Evolutionary conservation across 2,797 vertebrate species (phyloP), one percentile per base, ranked within the genome.

Genomic region (Thripadectes ignobilis): DNA sequence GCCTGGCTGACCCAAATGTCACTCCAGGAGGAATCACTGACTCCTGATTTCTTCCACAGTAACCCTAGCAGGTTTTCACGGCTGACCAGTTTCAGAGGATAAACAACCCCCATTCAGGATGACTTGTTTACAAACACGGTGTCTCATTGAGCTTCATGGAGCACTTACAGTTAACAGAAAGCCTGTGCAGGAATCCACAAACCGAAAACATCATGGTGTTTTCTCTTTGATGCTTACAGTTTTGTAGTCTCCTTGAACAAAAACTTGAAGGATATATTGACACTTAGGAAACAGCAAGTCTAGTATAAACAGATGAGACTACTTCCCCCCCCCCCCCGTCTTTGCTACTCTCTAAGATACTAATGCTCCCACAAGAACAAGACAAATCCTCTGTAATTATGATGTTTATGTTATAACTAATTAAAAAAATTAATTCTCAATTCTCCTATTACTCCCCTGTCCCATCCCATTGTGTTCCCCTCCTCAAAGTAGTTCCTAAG

Each of bases 181-280:
- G 2, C 30, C 36, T 39, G 10, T 30, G 29, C 36, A 51, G 46
- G 27, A 83, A 84, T 69, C 13, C 1, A 2, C 34, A 66, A 68
- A 73, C 11, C 17, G 43, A 38, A 78, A 71, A 4, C 0, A 0
- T 7, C 10, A 27, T 3, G 27, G 3, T 23, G 29, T 30, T 79
- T 48, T 68, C 26, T 46, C n/a, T 58, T 74, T 24, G 29, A 8
- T 9, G 8, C 12, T 73, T 45, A 24, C 10, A 12, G 16, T 69
- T 73, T 67, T 51, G 36, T 54, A 58, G 27, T n/a, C 36, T 17
- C 6, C 8, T 48, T 62, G 48, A 62, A 62, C 19, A 62, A 30
- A 38, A 43, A 22, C 17, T 19, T 48, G 22, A 51, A 71, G 45
- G 17, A 32, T 51, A 23, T 27, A 54, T 19, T 32, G 12, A 54